Conservation (phyloP, 2,888 invertebrate species). For the Ernsta delagoae region DNA sequence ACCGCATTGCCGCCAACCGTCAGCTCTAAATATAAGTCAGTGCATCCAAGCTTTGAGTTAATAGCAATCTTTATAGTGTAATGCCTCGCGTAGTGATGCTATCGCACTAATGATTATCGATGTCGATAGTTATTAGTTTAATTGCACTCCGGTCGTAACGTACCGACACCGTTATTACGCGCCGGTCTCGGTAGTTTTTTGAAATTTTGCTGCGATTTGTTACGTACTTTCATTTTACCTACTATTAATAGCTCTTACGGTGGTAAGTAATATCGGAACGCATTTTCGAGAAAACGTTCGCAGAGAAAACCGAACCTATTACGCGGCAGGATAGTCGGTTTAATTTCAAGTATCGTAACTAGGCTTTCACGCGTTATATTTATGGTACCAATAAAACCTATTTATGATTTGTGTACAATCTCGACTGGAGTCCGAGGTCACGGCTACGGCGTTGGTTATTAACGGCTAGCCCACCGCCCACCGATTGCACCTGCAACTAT, state of each 20-base stretch:
- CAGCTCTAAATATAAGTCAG: conserved; percentile 71
- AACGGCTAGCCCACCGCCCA: conserved; percentile 38
- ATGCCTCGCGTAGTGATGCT: conserved; percentile 71
- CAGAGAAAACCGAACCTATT: background rate
- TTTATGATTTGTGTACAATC: conserved; percentile 35
- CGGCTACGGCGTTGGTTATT: conserved; percentile 30
- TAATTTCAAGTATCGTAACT: conserved; percentile 4
- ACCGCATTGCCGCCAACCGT: conserved; percentile 64
- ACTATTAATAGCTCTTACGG: background rate
- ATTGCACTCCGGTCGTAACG: conserved; percentile 45
- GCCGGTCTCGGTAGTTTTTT: background rate
- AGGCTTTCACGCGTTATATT: conserved; percentile 16
- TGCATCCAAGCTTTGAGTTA: conserved; percentile 74
- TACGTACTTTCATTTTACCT: background rate
- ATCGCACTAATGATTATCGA: conserved; percentile 58
- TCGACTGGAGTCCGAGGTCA: conserved; percentile 28
- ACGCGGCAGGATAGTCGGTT: background rate
- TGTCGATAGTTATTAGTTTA: conserved; percentile 69
- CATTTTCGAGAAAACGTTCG: conserved; percentile 4
- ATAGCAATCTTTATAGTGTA: conserved; percentile 82
- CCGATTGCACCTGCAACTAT: conserved; percentile 43
- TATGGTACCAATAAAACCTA: conserved; percentile 29
- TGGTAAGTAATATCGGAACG: background rate
- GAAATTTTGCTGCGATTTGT: conserved; percentile 12
- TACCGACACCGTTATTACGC: conserved; percentile 26